Percentiles rank a stretch among this genome's conserved stretches.
Conservation (phyloP, 2,888 invertebrate genomes). For the Abscondita cerata region DNA sequence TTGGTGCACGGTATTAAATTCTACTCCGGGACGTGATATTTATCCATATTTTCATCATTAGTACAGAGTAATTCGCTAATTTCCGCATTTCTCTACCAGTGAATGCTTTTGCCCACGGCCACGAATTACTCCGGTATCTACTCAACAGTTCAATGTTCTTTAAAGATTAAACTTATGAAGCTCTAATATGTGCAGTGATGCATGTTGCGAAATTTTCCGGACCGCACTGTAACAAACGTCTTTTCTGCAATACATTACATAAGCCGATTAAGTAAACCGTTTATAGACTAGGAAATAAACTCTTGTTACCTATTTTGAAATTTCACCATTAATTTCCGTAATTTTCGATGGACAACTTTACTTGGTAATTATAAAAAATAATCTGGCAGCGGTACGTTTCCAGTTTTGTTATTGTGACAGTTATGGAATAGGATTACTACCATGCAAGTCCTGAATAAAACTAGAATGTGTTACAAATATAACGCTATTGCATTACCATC, state of each 20-base stretch:
- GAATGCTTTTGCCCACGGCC: slow-evolving; percentile 34
- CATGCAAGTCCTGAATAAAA: slow-evolving; percentile 23
- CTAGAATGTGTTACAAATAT: slow-evolving; percentile 40
- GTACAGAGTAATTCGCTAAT: slow-evolving; percentile 27
- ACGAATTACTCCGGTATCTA: slow-evolving; percentile 15
- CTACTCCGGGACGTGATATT: no score
- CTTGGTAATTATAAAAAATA: neutral
- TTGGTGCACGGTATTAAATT: no score
- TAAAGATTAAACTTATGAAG: slow-evolving; percentile 12
- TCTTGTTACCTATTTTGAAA: slow-evolving; percentile 14
- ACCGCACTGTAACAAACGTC: slow-evolving; percentile 1
- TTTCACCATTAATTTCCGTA: slow-evolving; percentile 16
- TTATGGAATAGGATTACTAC: slow-evolving; percentile 15
- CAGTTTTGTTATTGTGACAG: neutral
- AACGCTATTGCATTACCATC: slow-evolving; percentile 36
- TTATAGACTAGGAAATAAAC: slow-evolving; percentile 23
- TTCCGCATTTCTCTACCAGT: slow-evolving; percentile 46
- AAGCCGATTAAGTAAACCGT: slow-evolving; percentile 25
- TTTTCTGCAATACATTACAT: slow-evolving; percentile 28
- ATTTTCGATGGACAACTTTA: neutral
- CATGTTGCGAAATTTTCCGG: slow-evolving; percentile 25
- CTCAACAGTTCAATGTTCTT: slow-evolving; percentile 29
- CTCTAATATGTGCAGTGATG: slow-evolving; percentile 22
- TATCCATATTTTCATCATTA: neutral
- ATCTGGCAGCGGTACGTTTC: neutral